Conservation (phyloP, 2,113 vertebrate species). For the Tupaia chinensis region DNA sequence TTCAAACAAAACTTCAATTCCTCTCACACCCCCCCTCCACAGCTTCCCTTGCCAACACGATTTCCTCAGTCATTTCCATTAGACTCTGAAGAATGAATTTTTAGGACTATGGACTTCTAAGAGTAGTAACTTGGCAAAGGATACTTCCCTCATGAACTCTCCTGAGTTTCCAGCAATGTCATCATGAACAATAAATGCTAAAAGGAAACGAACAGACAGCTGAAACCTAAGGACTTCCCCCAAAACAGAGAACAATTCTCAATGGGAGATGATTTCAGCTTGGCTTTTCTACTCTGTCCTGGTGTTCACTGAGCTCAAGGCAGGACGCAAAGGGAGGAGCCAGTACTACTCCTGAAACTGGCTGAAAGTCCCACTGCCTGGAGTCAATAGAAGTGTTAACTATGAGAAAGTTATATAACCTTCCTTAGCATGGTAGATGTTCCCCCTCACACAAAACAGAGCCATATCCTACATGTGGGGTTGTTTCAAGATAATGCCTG, state of each 20-base stretch:
- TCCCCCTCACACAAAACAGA: not conserved
- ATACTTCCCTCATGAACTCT: not conserved
- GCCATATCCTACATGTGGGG: too few species aligned
- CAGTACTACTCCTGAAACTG: not conserved
- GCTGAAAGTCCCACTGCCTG: rapidly evolving
- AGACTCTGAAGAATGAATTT: not conserved
- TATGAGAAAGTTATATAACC: too few species aligned
- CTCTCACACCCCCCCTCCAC: not conserved
- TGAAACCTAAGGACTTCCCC: not conserved
- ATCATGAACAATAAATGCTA: not conserved
- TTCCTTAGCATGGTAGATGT: not conserved
- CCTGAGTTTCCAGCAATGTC: not conserved
- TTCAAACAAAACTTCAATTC: not conserved
- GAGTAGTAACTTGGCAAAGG: not conserved
- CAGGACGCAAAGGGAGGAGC: not conserved
- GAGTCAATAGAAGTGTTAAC: not conserved
- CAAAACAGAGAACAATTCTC: not conserved
- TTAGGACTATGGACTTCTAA: not conserved
- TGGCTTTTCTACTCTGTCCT: not conserved
- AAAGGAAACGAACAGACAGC: not conserved
- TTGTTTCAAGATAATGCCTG: not conserved
- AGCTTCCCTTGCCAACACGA: not conserved
- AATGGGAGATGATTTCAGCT: not conserved
- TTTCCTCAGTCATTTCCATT: not conserved
- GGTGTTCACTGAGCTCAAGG: not conserved